phyloP scores from a whole-genome alignment of 2,797 vertebrate genomes.

The Dendrocincla tyrannina region DNA sequence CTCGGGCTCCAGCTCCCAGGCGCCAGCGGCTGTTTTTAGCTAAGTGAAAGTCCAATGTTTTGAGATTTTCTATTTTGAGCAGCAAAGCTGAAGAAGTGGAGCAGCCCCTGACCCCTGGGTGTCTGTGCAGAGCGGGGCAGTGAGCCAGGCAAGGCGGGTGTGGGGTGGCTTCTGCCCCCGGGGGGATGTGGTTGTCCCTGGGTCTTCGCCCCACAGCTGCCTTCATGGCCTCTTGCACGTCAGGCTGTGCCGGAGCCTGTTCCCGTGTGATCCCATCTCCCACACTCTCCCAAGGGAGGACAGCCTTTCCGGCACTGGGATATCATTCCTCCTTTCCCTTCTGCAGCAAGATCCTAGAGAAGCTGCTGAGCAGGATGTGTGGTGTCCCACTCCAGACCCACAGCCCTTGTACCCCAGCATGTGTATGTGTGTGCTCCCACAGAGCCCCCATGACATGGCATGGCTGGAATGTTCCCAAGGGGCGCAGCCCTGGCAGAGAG shows the following conservation, averaged over 20 bases:
- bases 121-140: not conserved
- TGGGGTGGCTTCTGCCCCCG: fast-evolving
- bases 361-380: not conserved
- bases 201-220: not conserved
- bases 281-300: not conserved
- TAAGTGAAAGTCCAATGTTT: conserved; percentile 49
- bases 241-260: not conserved
- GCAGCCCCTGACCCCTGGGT: conserved; percentile 18
- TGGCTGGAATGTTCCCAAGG: not conserved
- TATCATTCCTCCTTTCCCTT: not conserved
- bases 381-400: not conserved
- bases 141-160: not conserved
- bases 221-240: not conserved
- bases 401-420: fast-evolving
- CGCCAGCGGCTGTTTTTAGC: conserved; percentile 58
- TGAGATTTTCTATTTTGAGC: conserved; percentile 71
- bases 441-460: not conserved
- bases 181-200: not conserved
- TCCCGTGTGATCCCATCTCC: not conserved
- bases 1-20: conserved; percentile 41
- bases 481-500: not conserved
- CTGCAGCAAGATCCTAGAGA: not conserved
- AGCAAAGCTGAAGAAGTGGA: conserved; percentile 54
- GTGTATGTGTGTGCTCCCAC: fast-evolving
- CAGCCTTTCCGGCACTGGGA: fast-evolving